Evolutionary conservation across 2,888 invertebrate species (phyloP), one percentile per base, ranked within the genome.

Genomic region (Alentia gelatinosa): DNA sequence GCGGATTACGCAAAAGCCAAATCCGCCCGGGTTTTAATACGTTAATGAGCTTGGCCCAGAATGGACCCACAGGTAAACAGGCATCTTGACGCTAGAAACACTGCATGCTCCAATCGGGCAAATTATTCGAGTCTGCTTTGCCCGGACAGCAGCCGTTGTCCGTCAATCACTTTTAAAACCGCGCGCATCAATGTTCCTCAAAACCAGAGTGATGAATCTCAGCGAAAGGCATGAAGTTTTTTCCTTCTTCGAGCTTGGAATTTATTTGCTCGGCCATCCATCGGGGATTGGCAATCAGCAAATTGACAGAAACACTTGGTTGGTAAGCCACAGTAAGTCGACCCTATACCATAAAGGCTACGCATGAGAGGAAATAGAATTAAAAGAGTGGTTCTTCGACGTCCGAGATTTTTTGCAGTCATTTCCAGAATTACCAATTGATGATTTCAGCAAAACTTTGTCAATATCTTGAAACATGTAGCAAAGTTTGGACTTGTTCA

Each of bases 1-100:
- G 68, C 30, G 68, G 68, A 68, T 68, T 30, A 68, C 68, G 33
- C 68, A 68, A 68, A 68, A 68, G 26, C 68, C 68, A 26, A 68
- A 68, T 30, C 33, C 68, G 30, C 12, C 68, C 30, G 33, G 30
- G 68, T n/a, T 68, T 68, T 68, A 68, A 68, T 68, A 68, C 30
- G 68, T 68, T 68, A 68, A 68, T 68, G 68, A 68, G 68, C 68
- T 68, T 68, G 26, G n/a, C 68, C 68, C 26, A 68, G 30, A 68
- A 68, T 68, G 68, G 68, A 68, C 12, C 26, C 26, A 30, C 68
- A 68, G 68, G 68, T 68, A 68, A 68, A 19, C 68, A 30, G 68
- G 68, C 33, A 68, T n/a, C 23, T 30, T 19, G 68, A 9, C 26
- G 68, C 33, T 68, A 3, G 12, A 30, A 68, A 68, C 30, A 19